Evolutionary conservation across 1,140 invertebrate genomes (phyloP), one percentile per base, ranked within the genome.

Genomic region (Meloidogyne exigua): DNA sequence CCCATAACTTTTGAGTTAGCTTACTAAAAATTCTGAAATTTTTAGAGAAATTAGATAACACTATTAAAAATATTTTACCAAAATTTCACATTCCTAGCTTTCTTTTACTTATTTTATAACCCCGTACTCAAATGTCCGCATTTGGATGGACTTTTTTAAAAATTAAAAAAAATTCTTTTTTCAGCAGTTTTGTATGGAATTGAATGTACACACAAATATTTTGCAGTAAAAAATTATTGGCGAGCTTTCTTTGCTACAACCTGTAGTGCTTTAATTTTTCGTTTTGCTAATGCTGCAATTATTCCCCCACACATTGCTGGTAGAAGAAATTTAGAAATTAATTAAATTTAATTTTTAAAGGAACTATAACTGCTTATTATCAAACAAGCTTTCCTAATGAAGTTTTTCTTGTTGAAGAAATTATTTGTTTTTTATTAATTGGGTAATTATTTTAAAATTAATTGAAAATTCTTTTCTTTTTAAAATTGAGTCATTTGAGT

Each of bases 171-270:
- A 57, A 57, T 2, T n/a, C 21, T n/a, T 57, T 32, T 21, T 72
- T 28, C 13, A 78, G 85, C 83, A 64, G 96, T 99, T 0, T 90
- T 99, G 21, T 99, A 98, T 88, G 97, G 95, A 84, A 98, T 99
- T 80, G 96, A 99, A 90, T 96, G 98, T 89, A 99, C 96, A 32
- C 95, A 95, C 0, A 95, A 95, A 2, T 99, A 98, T 87, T 99
- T 99, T 89, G 95, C 96, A 4, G 95, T 98, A 0, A 90, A 96
- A 76, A 98, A 98, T 87, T 99, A 99, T 87, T 99, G 96, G 96
- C 90, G 96, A 75, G 95, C 95, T 0, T 99, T 99, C 88, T 99
- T 98, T 87, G 92, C 95, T 0, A 96, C 96, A 10, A 95, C 97
- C 0, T 97, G 94, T 88, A 94, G 95, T 64, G 96, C 96, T 0